phyloP scores from a whole-genome alignment of 2,797 vertebrate genomes.

The Poecilia picta region DNA sequence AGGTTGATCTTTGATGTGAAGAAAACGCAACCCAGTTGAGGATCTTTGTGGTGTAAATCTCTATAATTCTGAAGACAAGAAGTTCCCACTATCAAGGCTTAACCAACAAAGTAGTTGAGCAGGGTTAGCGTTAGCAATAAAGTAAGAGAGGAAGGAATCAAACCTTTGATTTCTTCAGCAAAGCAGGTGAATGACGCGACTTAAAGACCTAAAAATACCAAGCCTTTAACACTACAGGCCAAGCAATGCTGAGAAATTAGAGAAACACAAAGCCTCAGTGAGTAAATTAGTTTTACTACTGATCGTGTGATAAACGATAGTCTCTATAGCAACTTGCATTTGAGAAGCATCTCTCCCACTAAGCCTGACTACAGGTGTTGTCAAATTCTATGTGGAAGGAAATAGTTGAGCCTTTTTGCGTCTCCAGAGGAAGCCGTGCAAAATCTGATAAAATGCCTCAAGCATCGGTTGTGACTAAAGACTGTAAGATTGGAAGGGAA shows the following conservation, averaged over 20 bases:
- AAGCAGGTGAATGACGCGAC: background rate
- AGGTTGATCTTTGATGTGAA: background rate
- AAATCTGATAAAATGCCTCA: conserved; percentile 27
- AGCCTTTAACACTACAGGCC: background rate
- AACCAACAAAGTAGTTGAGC: background rate
- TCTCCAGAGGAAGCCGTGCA: conserved; percentile 21
- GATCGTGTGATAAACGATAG: background rate
- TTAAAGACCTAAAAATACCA: background rate
- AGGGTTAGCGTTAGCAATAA: background rate
- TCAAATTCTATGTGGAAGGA: background rate
- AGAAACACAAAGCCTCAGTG: background rate
- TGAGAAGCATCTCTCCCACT: conserved; percentile 15
- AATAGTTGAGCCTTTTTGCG: conserved; percentile 7
- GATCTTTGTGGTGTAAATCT: background rate
- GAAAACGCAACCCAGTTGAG: background rate
- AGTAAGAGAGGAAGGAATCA: background rate
- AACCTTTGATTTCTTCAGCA: background rate
- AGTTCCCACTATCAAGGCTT: background rate
- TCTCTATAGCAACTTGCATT: conserved; percentile 2
- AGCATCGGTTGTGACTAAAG: conserved; percentile 25
- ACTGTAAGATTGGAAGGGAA: conserved; percentile 12
- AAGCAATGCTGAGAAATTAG: background rate
- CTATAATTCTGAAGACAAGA: background rate
- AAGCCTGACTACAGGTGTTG: conserved; percentile 13
- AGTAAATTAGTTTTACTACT: conserved; percentile 9